phyloP scores from a whole-genome alignment of 1,140 invertebrate species.

The Ips typographus region DNA sequence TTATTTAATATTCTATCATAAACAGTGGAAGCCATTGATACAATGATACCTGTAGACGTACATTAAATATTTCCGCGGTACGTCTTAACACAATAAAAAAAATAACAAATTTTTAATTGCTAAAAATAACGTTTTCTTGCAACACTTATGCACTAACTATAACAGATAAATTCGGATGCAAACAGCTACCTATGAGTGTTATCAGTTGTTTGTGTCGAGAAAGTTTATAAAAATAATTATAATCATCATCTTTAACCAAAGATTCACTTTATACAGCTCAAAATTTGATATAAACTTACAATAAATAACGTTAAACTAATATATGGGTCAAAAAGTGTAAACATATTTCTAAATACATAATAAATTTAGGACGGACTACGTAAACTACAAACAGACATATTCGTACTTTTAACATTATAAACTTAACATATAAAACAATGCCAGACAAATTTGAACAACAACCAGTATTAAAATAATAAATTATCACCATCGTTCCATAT shows the following conservation, averaged over 20 bases:
- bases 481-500: neutral
- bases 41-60: conserved; percentile 33
- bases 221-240: conserved; percentile 4
- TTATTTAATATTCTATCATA: conserved; percentile 11
- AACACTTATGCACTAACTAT: conserved; percentile 1
- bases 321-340: neutral
- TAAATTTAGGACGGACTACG: conserved; percentile 20
- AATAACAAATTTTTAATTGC: conserved; percentile 7
- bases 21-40: conserved; percentile 29
- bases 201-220: conserved; percentile 14
- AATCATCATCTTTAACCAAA: too few relatives aligned
- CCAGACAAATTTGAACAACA: conserved; percentile 4
- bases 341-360: conserved; percentile 2
- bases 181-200: conserved; percentile 1
- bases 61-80: conserved; percentile 1
- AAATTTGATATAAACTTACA: neutral
- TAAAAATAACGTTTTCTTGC: neutral
- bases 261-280: too few relatives aligned
- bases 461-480: neutral
- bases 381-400: conserved; percentile 1
- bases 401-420: neutral
- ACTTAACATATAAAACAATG: conserved; percentile 5
- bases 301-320: neutral
- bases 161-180: conserved; percentile 6
- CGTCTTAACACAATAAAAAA: neutral